Evolutionary conservation across 2,113 vertebrate genomes (phyloP), one percentile per base, ranked within the genome.

Genomic region (Pseudorasbora parva): DNA sequence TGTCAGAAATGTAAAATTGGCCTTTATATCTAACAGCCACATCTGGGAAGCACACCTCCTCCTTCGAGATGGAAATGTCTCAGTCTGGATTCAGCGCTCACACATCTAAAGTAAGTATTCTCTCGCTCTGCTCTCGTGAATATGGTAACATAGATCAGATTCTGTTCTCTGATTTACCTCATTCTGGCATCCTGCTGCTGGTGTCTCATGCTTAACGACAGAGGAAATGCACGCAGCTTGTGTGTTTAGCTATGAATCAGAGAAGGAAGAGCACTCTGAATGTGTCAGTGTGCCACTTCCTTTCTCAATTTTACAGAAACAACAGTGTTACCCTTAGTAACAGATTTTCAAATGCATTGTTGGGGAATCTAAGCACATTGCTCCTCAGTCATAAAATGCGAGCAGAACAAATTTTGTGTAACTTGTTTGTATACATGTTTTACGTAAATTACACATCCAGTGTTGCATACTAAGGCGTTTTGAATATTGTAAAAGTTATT

Each of bases 1-100:
- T 49, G 7, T 64, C 6, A 64, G 9, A 33, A 72, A 15, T 47
- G 6, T 47, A 47, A 68, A 37, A 69, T 12, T 85, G 0, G 17
- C 17, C 80, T 81, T 84, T 3, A 19, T 84, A 19, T 84, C 84
- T 89, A 87, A 84, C 60, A 99, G 97, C 96, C 81, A 99, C 98
- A 21, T 93, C 91, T 54, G 95, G 97, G 74, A 95, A 96, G 1
- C 93, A 93, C 81, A 96, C 98, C 2, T 94, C 96, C 1, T 97
- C 97, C 2, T 98, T 98, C 87, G 95, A 95, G 90, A 97, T 98
- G 97, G 97, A 99, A 91, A 98, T 99, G 97, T 97, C 97, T 78
- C 98, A 99, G 87, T 92, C 96, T n/a, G 98, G 97, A 25, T 98
- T 99, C 87, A 99, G 98, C 79, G 96, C 95, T 68, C 97, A 99